Evolutionary conservation across 2,113 vertebrate species (phyloP).

Genomic region (Podarcis cretensis): DNA sequence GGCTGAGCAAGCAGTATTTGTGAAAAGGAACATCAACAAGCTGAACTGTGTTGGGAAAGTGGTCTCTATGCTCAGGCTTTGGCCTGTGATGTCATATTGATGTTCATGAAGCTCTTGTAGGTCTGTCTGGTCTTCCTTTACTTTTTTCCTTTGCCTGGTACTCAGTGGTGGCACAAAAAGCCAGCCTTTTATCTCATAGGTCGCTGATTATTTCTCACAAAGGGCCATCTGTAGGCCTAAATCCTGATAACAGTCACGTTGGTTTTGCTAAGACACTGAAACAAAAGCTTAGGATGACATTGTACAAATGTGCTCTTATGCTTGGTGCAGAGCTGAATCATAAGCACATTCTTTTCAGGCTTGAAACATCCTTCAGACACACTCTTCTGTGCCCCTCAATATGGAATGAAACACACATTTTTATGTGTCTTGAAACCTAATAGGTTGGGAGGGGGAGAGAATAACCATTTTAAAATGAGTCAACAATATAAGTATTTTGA

Average conservation of each 20-base stretch:
- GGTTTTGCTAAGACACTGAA: background rate
- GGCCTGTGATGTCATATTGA: background rate
- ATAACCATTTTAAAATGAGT: constrained; percentile 28
- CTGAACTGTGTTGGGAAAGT: background rate
- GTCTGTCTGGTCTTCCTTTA: background rate
- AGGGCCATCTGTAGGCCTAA: background rate
- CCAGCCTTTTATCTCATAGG: background rate
- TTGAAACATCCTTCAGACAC: background rate
- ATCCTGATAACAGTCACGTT: background rate
- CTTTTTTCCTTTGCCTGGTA: background rate
- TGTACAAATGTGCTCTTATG: background rate
- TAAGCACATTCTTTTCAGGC: background rate
- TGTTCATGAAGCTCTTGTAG: background rate
- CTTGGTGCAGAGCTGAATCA: background rate
- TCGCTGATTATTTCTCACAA: no score
- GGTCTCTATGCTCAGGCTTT: background rate
- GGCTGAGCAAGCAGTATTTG: background rate
- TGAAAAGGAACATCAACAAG: background rate
- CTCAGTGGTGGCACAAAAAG: background rate
- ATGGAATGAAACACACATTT: background rate
- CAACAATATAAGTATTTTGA: constrained; percentile 42
- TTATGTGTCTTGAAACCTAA: constrained; percentile 17
- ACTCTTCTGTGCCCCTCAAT: background rate
- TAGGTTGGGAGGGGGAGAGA: constrained; percentile 18
- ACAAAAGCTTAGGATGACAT: background rate